Conservation (phyloP, 2,113 vertebrate genomes). For the Paramormyrops kingsleyae region DNA sequence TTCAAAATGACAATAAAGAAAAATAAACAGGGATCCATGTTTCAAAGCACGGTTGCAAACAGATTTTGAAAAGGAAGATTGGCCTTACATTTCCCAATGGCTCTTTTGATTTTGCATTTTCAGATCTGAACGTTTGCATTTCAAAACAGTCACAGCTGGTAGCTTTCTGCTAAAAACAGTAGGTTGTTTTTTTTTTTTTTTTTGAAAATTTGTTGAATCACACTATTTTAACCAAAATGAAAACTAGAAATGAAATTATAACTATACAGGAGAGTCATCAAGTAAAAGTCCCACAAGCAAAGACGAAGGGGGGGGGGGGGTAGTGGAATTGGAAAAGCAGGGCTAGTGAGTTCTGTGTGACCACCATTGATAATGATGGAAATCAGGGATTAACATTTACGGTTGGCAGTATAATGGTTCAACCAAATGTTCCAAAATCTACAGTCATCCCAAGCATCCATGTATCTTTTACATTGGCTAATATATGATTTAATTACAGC, state of each 20-base stretch:
- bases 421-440: neutral
- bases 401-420: neutral
- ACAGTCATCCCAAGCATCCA: neutral
- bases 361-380: neutral
- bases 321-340: neutral
- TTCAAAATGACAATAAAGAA: neutral
- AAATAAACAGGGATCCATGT: neutral
- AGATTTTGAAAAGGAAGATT: neutral
- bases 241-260: too few species aligned
- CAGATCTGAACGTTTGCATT: neutral
- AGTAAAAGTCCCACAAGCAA: too few species aligned
- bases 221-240: too few species aligned
- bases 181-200: neutral
- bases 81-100: neutral
- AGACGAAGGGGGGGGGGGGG: too few species aligned
- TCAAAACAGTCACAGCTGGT: neutral
- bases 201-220: too few species aligned
- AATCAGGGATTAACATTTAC: neutral
- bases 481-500: neutral
- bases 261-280: neutral
- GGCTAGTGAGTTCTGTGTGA: neutral
- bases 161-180: neutral
- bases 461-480: neutral
- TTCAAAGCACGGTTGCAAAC: neutral
- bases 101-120: neutral